Percentiles rank a stretch among this genome's conserved stretches.
Evolutionary conservation across 2,113 vertebrate genomes (phyloP).

Genomic region (Vidua macroura): DNA sequence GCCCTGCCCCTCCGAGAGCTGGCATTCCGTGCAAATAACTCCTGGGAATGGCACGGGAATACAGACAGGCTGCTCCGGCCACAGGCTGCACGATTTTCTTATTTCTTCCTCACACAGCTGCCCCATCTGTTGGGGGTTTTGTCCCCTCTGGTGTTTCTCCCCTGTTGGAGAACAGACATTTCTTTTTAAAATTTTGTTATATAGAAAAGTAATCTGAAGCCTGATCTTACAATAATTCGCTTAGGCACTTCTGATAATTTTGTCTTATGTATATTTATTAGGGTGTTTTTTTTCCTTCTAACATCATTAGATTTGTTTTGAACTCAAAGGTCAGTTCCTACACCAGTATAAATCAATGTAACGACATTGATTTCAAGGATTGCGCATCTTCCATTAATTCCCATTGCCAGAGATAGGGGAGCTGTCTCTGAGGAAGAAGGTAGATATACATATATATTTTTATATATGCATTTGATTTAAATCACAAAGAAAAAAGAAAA

Average conservation of each 20-base stretch:
- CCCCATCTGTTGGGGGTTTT: not conserved
- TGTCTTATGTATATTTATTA: constrained; percentile 44
- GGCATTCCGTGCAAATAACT: not conserved
- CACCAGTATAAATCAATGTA: constrained; percentile 43
- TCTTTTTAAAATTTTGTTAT: not conserved
- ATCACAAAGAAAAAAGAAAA: not conserved
- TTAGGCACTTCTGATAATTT: constrained; percentile 8
- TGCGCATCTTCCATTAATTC: constrained; percentile 38
- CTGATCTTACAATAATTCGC: not conserved
- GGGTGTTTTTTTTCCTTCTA: not conserved
- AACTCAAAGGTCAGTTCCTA: constrained; percentile 46
- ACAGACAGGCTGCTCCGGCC: not conserved
- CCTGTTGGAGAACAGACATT: not conserved
- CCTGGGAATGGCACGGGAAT: not conserved
- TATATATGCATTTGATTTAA: not conserved
- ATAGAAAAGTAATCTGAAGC: not conserved
- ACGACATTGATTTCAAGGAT: constrained; percentile 46
- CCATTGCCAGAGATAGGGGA: not conserved
- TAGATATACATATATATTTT: not conserved
- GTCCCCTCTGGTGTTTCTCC: not conserved
- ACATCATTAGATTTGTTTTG: constrained; percentile 38
- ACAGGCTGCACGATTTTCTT: not conserved
- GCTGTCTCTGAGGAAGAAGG: not conserved
- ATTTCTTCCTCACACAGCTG: not conserved
- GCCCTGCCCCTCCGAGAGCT: not conserved